Conservation (phyloP, 2,113 vertebrate species). For the Gymnorhina tibicen region DNA sequence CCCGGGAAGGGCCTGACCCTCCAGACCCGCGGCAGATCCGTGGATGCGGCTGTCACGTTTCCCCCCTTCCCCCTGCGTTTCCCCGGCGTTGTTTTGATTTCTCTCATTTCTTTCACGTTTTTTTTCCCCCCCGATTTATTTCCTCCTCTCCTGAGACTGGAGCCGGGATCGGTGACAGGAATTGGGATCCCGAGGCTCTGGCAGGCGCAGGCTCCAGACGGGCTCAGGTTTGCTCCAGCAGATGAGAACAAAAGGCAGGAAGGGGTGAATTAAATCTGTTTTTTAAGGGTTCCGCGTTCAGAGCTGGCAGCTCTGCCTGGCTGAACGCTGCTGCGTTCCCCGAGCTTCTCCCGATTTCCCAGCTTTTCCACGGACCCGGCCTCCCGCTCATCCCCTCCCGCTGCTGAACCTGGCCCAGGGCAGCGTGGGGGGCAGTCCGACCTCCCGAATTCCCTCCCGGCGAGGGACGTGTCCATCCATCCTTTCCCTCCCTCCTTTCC, state of each 20-base stretch:
- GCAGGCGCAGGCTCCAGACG: neutral
- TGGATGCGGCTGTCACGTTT: accelerated
- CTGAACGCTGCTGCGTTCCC: neutral
- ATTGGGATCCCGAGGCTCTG: neutral
- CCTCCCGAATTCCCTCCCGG: neutral
- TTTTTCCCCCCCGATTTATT: neutral
- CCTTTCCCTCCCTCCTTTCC: neutral
- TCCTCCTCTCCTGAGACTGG: neutral
- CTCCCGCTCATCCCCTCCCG: neutral
- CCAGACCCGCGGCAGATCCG: neutral
- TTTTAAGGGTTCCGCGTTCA: neutral
- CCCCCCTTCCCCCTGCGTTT: neutral
- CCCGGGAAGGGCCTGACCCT: neutral
- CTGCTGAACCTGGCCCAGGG: neutral
- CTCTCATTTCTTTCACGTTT: neutral
- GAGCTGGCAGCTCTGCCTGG: neutral
- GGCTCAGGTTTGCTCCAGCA: neutral
- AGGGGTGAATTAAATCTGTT: neutral
- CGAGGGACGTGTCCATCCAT: accelerated
- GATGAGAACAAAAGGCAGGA: neutral
- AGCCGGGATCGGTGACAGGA: neutral
- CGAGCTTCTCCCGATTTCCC: neutral
- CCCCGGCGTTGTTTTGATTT: neutral
- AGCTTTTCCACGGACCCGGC: neutral
- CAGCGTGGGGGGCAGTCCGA: neutral